Conservation (phyloP, 2,113 vertebrate genomes). For the Tiliqua scincoides region DNA sequence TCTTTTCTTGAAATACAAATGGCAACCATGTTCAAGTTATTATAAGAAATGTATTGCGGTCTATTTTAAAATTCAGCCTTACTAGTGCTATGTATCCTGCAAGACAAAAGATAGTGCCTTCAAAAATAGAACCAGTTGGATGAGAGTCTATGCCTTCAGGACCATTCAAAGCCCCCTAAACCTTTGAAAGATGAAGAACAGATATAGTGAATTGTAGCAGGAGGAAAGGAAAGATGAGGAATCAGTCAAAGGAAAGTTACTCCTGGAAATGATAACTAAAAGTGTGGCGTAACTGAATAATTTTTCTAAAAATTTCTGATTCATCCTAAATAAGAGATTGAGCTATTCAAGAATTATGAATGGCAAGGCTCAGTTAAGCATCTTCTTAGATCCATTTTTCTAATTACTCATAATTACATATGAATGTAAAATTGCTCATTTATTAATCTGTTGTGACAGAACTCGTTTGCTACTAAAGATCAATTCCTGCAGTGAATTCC, state of each 20-base stretch:
- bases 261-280: background rate
- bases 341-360: background rate
- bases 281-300: background rate
- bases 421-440: background rate
- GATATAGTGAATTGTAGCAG: background rate
- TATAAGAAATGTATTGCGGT: no score
- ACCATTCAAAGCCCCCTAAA: background rate
- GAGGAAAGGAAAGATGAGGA: background rate
- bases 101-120: background rate
- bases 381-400: background rate
- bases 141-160: background rate
- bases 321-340: background rate
- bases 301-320: background rate
- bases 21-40: no score
- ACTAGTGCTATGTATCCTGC: no score
- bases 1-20: no score
- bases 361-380: background rate
- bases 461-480: background rate
- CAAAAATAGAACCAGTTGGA: background rate
- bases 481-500: background rate
- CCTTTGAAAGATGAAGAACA: background rate
- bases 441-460: constrained; percentile 7
- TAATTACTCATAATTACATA: constrained; percentile 8
- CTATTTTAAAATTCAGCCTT: no score
- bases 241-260: no score